These are phyloP conservation scores for Palythoa heliodiscus DNA, from an alignment of 92 coral and sea anemone genomes.

Conservation along the genomic window DNA sequence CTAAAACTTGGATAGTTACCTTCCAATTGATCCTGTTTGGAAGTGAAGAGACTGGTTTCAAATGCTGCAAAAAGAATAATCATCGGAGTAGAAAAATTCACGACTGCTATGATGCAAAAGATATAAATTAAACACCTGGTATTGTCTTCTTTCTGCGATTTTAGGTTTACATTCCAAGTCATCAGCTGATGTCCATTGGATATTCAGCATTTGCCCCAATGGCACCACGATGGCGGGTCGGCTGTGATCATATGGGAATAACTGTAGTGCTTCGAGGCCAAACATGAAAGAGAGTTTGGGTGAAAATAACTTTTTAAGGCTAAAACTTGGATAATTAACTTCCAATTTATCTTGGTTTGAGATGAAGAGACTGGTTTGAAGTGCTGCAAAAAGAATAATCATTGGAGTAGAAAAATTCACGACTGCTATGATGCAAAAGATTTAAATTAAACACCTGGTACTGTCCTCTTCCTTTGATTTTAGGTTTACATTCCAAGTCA, in stretches of 20 bases:
- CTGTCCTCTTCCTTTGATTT: too few relatives aligned
- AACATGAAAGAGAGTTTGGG: too few relatives aligned
- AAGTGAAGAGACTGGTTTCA: background rate
- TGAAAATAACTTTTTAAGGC: background rate
- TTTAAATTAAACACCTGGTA: too few relatives aligned
- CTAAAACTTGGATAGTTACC: background rate
- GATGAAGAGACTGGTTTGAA: background rate
- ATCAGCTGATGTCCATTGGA: too few relatives aligned
- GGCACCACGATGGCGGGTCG: background rate
- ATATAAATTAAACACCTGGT: too few relatives aligned
- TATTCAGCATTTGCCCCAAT: too few relatives aligned
- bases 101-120: background rate
- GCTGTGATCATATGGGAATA: background rate
- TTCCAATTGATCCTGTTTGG: background rate
- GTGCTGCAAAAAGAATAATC: too few relatives aligned
- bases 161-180: too few relatives aligned
- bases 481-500: too few relatives aligned
- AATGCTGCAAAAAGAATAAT: too few relatives aligned
- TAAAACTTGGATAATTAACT: background rate
- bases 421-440: background rate
- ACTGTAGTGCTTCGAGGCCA: too few relatives aligned
- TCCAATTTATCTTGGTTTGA: background rate
- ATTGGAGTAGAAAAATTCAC: background rate
- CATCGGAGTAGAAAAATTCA: background rate
- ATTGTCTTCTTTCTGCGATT: too few relatives aligned